Percentiles rank a stretch among this genome's conserved stretches.
These are phyloP conservation scores for Pipa parva DNA, from an alignment of 2,113 vertebrate species.

Conservation along the genomic window DNA sequence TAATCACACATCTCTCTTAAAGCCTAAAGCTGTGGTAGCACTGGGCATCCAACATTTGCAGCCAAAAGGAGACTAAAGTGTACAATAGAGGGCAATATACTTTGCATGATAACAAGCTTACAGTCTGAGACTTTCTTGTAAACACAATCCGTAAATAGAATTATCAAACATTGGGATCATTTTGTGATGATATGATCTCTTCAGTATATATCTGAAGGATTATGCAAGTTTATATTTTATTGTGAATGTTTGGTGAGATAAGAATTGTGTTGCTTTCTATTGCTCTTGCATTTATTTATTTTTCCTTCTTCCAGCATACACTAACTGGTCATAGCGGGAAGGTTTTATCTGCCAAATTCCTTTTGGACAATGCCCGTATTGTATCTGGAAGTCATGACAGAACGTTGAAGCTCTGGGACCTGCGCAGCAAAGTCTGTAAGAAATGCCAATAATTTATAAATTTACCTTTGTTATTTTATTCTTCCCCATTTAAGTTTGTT, in stretches of 20 bases:
- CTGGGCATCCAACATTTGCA: conserved; percentile 16
- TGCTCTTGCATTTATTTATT: background rate
- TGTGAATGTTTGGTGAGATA: too few species aligned
- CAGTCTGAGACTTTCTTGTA: conserved; percentile 38
- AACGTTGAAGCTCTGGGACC: conserved; percentile 96
- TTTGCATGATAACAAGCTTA: conserved; percentile 30
- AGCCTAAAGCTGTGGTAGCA: background rate
- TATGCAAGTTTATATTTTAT: too few species aligned
- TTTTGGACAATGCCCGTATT: conserved; percentile 92
- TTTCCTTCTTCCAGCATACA: conserved; percentile 75
- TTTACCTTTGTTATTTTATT: too few species aligned
- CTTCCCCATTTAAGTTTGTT: too few species aligned
- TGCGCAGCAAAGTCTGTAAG: conserved; percentile 98
- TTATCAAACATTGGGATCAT: too few species aligned
- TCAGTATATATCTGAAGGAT: too few species aligned
- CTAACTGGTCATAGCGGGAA: conserved; percentile 96
- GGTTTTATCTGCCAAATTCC: conserved; percentile 90
- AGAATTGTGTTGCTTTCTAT: too few species aligned
- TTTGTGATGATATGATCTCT: too few species aligned
- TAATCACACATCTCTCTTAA: background rate
- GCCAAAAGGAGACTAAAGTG: conserved; percentile 11
- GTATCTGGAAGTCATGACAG: conserved; percentile 95
- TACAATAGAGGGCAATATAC: conserved; percentile 1
- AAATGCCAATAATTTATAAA: too few species aligned
- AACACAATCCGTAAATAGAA: too few species aligned